phyloP scores from a whole-genome alignment of 1,140 invertebrate genomes.

The Agrilus planipennis region DNA sequence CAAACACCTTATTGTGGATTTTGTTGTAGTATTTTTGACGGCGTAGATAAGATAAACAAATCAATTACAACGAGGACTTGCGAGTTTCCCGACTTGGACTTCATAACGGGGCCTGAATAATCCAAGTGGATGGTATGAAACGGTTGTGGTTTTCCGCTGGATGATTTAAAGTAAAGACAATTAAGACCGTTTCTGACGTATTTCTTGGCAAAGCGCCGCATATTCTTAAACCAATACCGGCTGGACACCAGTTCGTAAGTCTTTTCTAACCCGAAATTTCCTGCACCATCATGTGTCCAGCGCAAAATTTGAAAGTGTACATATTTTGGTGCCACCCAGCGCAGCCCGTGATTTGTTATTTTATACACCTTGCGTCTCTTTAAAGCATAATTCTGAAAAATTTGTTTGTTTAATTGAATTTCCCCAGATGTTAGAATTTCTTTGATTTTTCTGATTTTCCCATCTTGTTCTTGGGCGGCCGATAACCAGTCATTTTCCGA shows the following conservation, averaged over 20 bases:
- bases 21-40: neutral
- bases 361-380: slow-evolving; percentile 16
- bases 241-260: slow-evolving; percentile 11
- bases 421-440: slow-evolving; percentile 1
- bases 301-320: slow-evolving; percentile 21
- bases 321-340: slow-evolving; percentile 21
- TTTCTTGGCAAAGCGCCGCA: slow-evolving; percentile 11
- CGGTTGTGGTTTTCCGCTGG: neutral
- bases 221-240: slow-evolving; percentile 17
- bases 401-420: slow-evolving; percentile 4
- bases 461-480: neutral
- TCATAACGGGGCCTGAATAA: neutral
- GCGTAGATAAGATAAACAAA: neutral
- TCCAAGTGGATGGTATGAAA: neutral
- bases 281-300: slow-evolving; percentile 26
- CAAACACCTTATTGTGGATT: neutral
- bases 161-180: slow-evolving; percentile 8
- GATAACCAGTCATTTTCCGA: neutral
- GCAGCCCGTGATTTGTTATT: slow-evolving; percentile 15
- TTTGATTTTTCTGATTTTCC: slow-evolving; percentile 1
- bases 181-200: slow-evolving; percentile 8
- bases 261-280: slow-evolving; percentile 19
- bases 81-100: neutral
- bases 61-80: neutral
- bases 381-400: slow-evolving; percentile 7